These are phyloP conservation scores for Triplophysa tibetana DNA, from an alignment of 2,113 vertebrate genomes.

Conservation along the genomic window DNA sequence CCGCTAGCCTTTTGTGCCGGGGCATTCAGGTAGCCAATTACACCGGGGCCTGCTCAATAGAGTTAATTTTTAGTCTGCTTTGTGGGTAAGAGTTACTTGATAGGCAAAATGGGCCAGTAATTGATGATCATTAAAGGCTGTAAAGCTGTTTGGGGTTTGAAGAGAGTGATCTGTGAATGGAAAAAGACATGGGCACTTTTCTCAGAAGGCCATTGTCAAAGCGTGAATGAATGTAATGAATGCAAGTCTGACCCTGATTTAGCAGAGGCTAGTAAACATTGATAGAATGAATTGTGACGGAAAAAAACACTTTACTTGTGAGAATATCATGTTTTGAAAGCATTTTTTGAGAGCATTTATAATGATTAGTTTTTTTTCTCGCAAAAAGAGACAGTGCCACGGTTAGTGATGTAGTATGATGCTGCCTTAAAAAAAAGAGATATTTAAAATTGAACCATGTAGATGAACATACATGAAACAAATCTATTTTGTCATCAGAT, in stretches of 20 bases:
- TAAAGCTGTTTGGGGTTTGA: conserved; percentile 82
- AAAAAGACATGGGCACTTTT: conserved; percentile 72
- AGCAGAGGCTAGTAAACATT: conserved; percentile 40
- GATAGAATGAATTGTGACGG: conserved; percentile 36
- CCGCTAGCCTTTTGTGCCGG: conserved; percentile 70
- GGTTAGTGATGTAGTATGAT: no score
- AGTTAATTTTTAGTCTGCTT: conserved; percentile 81
- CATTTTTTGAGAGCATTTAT: neutral
- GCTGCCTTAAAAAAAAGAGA: no score
- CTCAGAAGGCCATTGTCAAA: conserved; percentile 52
- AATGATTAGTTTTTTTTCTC: conserved; percentile 62
- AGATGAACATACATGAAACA: no score
- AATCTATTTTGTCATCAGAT: no score
- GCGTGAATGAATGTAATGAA: conserved; percentile 50
- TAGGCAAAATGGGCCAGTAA: conserved; percentile 82
- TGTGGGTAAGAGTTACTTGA: conserved; percentile 83
- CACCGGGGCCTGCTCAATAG: conserved; percentile 76
- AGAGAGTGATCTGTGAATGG: conserved; percentile 80
- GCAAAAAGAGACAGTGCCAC: conserved; percentile 40
- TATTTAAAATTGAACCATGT: no score
- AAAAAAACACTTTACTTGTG: neutral
- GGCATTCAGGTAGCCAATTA: conserved; percentile 76
- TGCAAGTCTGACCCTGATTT: conserved; percentile 44
- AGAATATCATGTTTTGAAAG: neutral
- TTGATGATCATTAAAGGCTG: conserved; percentile 84